A percentile compares a stretch with the other conserved stretches of the same genome.
These are phyloP conservation scores for Colletes collaris DNA, from an alignment of 2,888 invertebrate species.

Conservation along the genomic window DNA sequence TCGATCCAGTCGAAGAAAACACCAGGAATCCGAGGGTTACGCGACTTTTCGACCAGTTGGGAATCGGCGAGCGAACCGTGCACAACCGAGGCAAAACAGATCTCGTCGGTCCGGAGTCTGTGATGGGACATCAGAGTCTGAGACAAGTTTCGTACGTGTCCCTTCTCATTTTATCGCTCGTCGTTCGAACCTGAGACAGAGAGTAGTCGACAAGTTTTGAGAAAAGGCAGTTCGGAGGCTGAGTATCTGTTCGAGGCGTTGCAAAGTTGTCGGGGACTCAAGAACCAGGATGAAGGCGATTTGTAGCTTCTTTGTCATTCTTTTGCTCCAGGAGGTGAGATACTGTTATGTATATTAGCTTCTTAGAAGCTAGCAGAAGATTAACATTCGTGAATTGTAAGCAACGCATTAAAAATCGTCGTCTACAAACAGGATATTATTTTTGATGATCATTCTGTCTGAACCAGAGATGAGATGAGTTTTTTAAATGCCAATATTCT, in stretches of 20 bases:
- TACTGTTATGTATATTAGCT: background rate
- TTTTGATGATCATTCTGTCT: no score
- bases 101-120: background rate
- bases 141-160: background rate
- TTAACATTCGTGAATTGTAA: no score
- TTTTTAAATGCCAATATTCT: no score
- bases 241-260: background rate
- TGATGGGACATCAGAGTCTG: background rate
- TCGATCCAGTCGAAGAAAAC: constrained; percentile 34
- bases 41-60: constrained; percentile 21
- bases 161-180: no score
- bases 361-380: background rate
- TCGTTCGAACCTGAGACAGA: background rate
- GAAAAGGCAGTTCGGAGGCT: background rate
- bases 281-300: constrained; percentile 59
- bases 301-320: constrained; percentile 50
- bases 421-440: no score
- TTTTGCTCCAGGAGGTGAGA: constrained; percentile 66
- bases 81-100: background rate
- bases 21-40: constrained; percentile 9
- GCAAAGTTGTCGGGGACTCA: background rate
- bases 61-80: background rate
- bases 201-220: background rate
- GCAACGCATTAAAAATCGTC: no score
- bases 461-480: no score